Base-by-base conservation (phyloP, 2,888 invertebrate genomes). In the Macrosoma leucophasiata region DNA sequence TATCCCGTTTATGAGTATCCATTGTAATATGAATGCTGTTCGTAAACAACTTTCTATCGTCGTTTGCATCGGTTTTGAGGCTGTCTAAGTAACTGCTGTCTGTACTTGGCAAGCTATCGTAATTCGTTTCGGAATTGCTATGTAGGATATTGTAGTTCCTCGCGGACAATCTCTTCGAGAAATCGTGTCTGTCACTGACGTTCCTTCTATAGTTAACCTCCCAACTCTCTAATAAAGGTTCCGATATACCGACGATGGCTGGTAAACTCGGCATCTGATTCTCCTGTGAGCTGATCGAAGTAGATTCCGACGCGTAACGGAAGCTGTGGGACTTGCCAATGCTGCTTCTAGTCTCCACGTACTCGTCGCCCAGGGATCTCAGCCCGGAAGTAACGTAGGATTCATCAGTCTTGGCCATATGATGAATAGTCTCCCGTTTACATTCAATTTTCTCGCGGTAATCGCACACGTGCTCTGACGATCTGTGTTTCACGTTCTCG, bases 291-390 rank as follows among this genome's bases (percentile, higher is more conserved):
- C 78, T 76, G 33, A 79, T 72, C 2, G 84, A 82, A 33, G 76
- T 64, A 6, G 76, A 66, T 48, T 87, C 86, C 17, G 86, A 85
- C 42, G 87, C 84, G 58, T 85, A 86, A 53, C 89, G 87, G 68
- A 92, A 91, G 55, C 91, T 92, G 44, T 90, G 90, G 2, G 91
- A 90, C 62, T 92, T 92, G 29, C 89, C 87, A 13, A 91, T 86
- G 12, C 88, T 86, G 63, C 87, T 88, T 43, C 85, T 76, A 15
- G 81, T 67, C 54, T 77, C 84, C 14, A 69, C 58, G 36, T 67
- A 81, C 46, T 84, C 82, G 21, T 81, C 82, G 13, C 78, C 81
- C n/a, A 81, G 58, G 36, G 81, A 79, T 47, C 76, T 64, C 34
- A 75, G 43, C 5, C 71, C 76, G 3, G 76, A 71, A 19, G 63